phyloP scores from a whole-genome alignment of 2,888 invertebrate genomes.

The Tenthredo notha region DNA sequence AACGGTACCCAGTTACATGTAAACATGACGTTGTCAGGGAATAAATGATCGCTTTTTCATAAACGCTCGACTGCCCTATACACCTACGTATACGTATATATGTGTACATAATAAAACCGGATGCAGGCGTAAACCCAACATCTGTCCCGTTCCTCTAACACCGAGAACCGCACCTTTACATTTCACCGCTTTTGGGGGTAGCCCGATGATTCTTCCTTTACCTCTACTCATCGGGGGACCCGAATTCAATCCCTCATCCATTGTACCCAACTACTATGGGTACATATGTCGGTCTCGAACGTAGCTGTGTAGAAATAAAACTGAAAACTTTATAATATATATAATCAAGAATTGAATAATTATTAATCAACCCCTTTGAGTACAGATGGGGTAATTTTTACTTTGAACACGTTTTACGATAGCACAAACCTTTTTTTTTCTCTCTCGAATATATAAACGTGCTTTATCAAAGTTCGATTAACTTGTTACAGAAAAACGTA shows the following conservation, averaged over 20 bases:
- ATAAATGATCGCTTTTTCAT: slow-evolving; percentile 52
- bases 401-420: too few species aligned
- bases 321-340: background rate
- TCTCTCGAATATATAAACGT: too few species aligned
- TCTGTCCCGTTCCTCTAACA: background rate
- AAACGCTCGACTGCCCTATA: slow-evolving; percentile 33
- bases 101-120: background rate
- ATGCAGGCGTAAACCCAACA: slow-evolving; percentile 28
- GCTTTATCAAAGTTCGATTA: too few species aligned
- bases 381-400: too few species aligned
- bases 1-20: slow-evolving; percentile 21
- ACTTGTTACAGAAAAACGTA: too few species aligned
- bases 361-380: background rate
- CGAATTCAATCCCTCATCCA: slow-evolving; percentile 20
- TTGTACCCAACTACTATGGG: slow-evolving; percentile 15
- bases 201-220: slow-evolving; percentile 14
- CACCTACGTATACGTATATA: background rate
- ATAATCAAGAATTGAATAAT: background rate
- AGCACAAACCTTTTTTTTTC: too few species aligned
- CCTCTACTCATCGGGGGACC: background rate
- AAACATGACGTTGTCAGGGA: slow-evolving; percentile 48
- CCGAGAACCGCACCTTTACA: slow-evolving; percentile 11
- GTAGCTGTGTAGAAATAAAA: background rate
- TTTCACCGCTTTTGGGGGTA: background rate
- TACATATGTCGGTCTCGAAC: background rate